Base-by-base conservation (phyloP, 2,797 vertebrate genomes). In the Acanthurus leucopareius region DNA sequence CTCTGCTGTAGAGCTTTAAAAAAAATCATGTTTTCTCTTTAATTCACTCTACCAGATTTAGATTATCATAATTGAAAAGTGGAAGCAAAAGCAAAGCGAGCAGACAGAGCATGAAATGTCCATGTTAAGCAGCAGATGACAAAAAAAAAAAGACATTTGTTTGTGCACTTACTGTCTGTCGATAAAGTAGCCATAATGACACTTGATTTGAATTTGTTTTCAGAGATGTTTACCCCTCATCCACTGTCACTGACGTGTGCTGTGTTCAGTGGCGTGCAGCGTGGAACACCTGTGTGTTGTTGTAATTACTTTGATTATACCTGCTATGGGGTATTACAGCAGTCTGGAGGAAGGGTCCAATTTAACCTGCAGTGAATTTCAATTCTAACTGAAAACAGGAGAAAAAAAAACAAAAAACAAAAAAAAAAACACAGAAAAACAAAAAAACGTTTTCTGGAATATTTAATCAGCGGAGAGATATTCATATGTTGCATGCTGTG, bases 301-400 rank as follows among this genome's bases (percentile, higher is more conserved):
- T 88, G 88, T 92, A 93, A 94, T 95, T 94, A 93, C 93, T 91
- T 92, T 94, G 90, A 93, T 94, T 94, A 91, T 88, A 91, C 88
- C 85, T 89, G 83, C 85, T 86, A 86, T 83, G 83, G 82, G 77
- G 74, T 85, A 83, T 89, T 88, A 91, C 80, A 86, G 87, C 84
- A 84, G 84, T 86, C 66, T 83, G 81, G 72, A 77, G 80, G 75
- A 77, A 82, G 68, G 64, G 71, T 77, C 79, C 84, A 88, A 88
- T 92, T 91, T 87, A 90, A 92, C 76, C 61, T 77, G 84, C 66
- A 51, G 77, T 59, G 82, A 89, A 88, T 92, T 92, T 88, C 65
- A 89, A 88, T 92, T 91, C 59, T 74, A 72, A 71, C 80, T 9
- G 40, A 86, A 91, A 92, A 90, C 77, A 70, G 77, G 74, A 68